These are phyloP conservation scores for Mystacides longicornis DNA, from an alignment of 2,888 invertebrate genomes.

Conservation along the genomic window DNA sequence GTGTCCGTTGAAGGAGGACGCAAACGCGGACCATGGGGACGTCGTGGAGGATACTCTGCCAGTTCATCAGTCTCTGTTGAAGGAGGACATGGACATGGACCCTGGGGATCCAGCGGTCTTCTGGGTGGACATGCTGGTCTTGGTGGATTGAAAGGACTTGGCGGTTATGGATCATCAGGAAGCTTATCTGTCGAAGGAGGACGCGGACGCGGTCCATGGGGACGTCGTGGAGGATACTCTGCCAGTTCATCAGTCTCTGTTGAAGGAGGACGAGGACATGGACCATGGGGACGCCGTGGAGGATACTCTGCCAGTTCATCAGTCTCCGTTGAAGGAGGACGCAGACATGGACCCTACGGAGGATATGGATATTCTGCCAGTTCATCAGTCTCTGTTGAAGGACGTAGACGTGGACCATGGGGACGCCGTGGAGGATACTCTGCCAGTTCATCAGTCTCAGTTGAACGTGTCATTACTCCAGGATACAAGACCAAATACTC, in stretches of 20 bases:
- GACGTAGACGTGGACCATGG: background rate
- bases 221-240: background rate
- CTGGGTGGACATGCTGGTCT: too few species aligned
- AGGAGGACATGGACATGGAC: conserved; percentile 6
- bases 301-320: background rate
- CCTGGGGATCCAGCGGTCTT: too few species aligned
- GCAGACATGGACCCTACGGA: conserved; percentile 1
- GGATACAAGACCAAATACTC: too few species aligned
- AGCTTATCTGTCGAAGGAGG: conserved; percentile 3
- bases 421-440: conserved; percentile 1
- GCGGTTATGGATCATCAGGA: background rate
- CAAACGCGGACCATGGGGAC: conserved; percentile 6
- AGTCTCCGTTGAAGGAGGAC: conserved; percentile 4
- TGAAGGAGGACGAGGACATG: conserved; percentile 2
- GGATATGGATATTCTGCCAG: background rate
- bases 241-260: background rate
- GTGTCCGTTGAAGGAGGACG: conserved; percentile 5
- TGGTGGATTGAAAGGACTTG: too few species aligned
- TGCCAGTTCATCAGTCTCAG: background rate
- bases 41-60: conserved; percentile 1
- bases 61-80: conserved; percentile 5
- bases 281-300: background rate
- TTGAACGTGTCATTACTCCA: too few species aligned
- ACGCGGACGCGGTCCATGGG: background rate
- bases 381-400: background rate